These are phyloP conservation scores for Molanna angustata DNA, from an alignment of 2,888 invertebrate genomes.

Conservation along the genomic window DNA sequence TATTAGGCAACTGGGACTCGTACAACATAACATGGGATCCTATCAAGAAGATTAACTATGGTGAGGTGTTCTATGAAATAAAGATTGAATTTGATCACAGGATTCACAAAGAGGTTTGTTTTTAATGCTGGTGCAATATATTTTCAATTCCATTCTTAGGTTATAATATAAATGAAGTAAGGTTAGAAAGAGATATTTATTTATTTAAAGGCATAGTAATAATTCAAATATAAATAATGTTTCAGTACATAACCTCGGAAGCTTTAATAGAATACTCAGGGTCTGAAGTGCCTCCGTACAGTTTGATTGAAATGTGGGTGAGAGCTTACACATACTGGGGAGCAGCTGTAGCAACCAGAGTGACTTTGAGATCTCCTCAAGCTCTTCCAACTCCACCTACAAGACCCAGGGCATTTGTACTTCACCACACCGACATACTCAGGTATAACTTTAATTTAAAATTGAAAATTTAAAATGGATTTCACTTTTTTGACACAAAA, in stretches of 20 bases:
- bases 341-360: constrained; percentile 61
- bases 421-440: constrained; percentile 33
- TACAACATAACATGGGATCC: constrained; percentile 86
- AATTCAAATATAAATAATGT: not conserved
- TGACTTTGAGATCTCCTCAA: constrained; percentile 71
- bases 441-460: constrained; percentile 8
- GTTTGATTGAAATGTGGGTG: constrained; percentile 68
- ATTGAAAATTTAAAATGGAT: constrained; percentile 18
- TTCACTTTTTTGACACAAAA: too few species aligned
- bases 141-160: not conserved
- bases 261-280: constrained; percentile 52
- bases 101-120: constrained; percentile 17
- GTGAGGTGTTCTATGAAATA: constrained; percentile 79
- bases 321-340: constrained; percentile 86
- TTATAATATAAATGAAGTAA: not conserved
- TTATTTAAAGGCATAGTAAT: not conserved
- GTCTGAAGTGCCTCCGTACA: constrained; percentile 62
- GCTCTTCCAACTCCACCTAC: constrained; percentile 76
- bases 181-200: not conserved
- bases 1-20: constrained; percentile 72
- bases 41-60: constrained; percentile 71
- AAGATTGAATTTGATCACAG: constrained; percentile 56
- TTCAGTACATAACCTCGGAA: constrained; percentile 52
- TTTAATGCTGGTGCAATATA: not conserved
- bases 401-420: constrained; percentile 69